Conservation (phyloP, 2,113 vertebrate species). For the Tachycineta bicolor region DNA sequence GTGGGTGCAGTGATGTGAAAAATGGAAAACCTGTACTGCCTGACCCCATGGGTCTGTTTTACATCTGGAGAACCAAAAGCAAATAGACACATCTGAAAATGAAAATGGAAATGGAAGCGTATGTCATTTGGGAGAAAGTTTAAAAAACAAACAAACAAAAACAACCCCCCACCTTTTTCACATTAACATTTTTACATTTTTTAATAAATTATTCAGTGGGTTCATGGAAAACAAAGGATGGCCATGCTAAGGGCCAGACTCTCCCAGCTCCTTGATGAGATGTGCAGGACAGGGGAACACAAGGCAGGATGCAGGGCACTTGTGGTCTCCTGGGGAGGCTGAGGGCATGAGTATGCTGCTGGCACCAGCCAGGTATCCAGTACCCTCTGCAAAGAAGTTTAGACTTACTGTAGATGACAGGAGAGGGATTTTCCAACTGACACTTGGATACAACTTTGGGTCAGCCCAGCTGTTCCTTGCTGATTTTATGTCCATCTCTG, state of each 20-base stretch:
- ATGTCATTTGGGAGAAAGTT: neutral
- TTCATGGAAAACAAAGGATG: neutral
- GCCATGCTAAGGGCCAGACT: fast-evolving
- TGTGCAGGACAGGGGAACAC: neutral
- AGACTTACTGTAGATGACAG: neutral
- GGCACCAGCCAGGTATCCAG: neutral
- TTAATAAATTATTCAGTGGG: neutral
- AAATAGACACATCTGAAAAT: neutral
- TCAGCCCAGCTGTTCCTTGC: neutral
- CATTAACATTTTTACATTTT: neutral
- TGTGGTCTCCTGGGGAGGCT: fast-evolving
- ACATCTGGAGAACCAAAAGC: neutral
- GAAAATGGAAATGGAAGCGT: neutral
- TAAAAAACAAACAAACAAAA: neutral
- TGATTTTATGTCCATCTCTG: neutral
- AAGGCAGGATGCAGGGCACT: neutral
- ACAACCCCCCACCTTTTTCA: neutral
- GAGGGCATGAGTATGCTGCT: fast-evolving
- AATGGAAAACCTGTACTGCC: constrained; percentile 44
- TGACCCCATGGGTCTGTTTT: constrained; percentile 40
- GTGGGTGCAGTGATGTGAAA: constrained; percentile 49
- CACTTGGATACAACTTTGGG: neutral
- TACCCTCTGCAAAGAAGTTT: neutral
- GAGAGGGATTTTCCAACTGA: neutral
- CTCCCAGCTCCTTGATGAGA: neutral